Percentiles rank a stretch among this genome's conserved stretches.
Conservation (phyloP, 2,113 vertebrate genomes). For the Castor canadensis region DNA sequence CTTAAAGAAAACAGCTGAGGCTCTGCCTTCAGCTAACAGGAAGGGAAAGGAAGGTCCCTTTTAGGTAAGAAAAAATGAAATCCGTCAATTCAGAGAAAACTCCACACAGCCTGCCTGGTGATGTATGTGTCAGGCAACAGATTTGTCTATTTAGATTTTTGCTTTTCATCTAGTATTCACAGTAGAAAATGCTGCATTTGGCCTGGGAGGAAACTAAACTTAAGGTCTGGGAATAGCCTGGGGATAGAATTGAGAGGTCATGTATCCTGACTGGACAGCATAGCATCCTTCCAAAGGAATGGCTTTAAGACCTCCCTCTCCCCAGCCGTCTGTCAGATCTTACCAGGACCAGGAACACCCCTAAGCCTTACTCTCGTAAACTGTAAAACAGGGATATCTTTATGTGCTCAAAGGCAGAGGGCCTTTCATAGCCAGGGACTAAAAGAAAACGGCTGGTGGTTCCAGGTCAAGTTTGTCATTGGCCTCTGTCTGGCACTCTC, state of each 20-base stretch:
- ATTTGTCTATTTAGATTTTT: neutral
- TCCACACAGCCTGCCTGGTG: neutral
- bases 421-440: neutral
- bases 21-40: neutral
- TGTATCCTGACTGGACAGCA: neutral
- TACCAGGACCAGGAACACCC: neutral
- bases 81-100: neutral
- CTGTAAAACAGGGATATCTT: neutral
- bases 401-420: neutral
- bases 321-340: neutral
- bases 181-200: neutral
- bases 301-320: neutral
- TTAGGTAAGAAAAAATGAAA: neutral
- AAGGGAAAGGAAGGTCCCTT: neutral
- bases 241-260: neutral
- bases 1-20: neutral
- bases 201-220: neutral
- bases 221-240: neutral
- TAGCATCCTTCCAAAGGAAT: neutral
- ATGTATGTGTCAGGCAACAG: neutral
- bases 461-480: neutral
- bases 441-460: neutral
- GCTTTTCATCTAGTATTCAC: neutral
- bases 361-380: neutral
- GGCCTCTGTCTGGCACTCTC: neutral